Evolutionary conservation across 1,140 invertebrate genomes (phyloP).

Genomic region (Conopomorpha cramerella): DNA sequence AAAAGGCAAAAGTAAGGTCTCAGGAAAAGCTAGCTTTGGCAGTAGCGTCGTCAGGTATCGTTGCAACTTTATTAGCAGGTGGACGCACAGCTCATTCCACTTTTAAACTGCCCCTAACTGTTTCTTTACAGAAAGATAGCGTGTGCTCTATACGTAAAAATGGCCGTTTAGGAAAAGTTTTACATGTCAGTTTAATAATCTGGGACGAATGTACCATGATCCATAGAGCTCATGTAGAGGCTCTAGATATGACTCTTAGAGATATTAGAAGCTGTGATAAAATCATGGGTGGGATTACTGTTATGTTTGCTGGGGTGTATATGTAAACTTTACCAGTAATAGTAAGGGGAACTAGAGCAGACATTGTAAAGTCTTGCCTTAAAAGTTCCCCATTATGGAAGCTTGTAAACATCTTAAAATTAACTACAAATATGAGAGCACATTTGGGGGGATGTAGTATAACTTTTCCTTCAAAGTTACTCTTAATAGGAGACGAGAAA

Average conservation of each 20-base stretch:
- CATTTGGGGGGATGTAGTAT: conserved; percentile 9
- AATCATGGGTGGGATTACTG: conserved; percentile 24
- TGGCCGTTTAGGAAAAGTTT: conserved; percentile 6
- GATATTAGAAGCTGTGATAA: conserved; percentile 11
- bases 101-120: conserved; percentile 8
- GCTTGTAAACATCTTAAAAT: conserved; percentile 11
- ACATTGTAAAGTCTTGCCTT: conserved; percentile 13
- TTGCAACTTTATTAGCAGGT: conserved; percentile 13
- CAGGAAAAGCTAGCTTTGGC: conserved; percentile 10
- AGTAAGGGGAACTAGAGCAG: conserved; percentile 11
- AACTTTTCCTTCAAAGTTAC: too few relatives aligned
- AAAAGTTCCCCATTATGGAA: too few relatives aligned
- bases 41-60: conserved; percentile 12
- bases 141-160: conserved; percentile 6
- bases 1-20: conserved; percentile 13
- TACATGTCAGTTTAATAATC: conserved; percentile 10
- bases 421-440: conserved; percentile 10
- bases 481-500: too few relatives aligned
- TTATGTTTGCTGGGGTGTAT: conserved; percentile 30
- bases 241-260: too few relatives aligned
- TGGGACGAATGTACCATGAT: conserved; percentile 18
- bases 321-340: conserved; percentile 15
- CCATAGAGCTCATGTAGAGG: conserved; percentile 13
- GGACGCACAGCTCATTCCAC: conserved; percentile 7
- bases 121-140: conserved; percentile 7